These are phyloP conservation scores for Meta bourneti DNA, from an alignment of 2,888 invertebrate species.

Conservation along the genomic window DNA sequence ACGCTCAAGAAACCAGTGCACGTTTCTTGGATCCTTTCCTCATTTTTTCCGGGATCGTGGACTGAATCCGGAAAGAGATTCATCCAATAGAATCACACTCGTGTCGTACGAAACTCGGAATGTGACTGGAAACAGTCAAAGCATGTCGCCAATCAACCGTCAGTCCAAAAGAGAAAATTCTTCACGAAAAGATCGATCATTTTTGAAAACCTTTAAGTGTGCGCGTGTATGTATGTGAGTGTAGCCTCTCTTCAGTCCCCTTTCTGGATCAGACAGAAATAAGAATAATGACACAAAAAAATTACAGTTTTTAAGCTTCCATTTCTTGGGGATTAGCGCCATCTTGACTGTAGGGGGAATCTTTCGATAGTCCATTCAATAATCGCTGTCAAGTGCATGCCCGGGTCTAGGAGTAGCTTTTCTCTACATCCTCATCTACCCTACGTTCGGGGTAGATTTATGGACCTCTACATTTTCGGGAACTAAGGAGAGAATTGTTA, in stretches of 20 bases:
- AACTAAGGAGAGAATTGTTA: too few species aligned
- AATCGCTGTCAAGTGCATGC: conserved; percentile 60
- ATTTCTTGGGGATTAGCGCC: conserved; percentile 69
- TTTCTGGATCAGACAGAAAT: neutral
- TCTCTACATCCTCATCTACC: neutral
- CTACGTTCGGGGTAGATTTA: neutral
- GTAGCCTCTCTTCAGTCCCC: conserved; percentile 23
- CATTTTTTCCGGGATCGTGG: too few species aligned
- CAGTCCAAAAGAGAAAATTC: too few species aligned
- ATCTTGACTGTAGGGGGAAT: conserved; percentile 59
- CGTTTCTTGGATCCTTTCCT: too few species aligned
- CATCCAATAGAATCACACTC: too few species aligned
- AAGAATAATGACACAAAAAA: conserved; percentile 29
- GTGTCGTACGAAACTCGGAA: too few species aligned
- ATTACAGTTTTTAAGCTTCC: conserved; percentile 69
- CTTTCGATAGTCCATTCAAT: conserved; percentile 56
- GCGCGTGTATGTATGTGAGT: too few species aligned
- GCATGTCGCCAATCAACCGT: too few species aligned
- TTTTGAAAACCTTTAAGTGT: conserved; percentile 51
- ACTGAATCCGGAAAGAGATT: too few species aligned
- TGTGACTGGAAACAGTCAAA: too few species aligned
- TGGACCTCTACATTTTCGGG: neutral
- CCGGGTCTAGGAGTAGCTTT: neutral
- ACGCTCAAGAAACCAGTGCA: too few species aligned
- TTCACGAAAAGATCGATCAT: conserved; percentile 11